phyloP scores from a whole-genome alignment of 2,113 vertebrate species.

The Hippocampus mohnikei region DNA sequence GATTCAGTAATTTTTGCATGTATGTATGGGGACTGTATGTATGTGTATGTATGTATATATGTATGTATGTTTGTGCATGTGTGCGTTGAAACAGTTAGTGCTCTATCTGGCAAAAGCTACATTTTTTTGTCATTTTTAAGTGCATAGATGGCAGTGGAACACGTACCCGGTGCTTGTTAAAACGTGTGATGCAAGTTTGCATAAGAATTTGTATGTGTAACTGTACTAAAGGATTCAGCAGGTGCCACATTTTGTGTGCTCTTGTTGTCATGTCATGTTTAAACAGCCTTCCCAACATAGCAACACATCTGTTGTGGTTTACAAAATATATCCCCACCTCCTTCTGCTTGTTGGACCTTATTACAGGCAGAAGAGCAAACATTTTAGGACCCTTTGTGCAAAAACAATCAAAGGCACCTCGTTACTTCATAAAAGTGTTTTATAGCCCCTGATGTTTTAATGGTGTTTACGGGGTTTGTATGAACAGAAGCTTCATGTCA shows the following conservation, averaged over 20 bases:
- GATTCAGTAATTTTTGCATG: too few relatives aligned
- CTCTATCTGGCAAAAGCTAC: neutral
- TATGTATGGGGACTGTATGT: too few relatives aligned
- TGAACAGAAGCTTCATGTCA: constrained; percentile 56
- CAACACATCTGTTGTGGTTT: neutral
- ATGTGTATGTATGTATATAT: too few relatives aligned
- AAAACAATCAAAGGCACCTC: constrained; percentile 64
- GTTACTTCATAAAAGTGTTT: constrained; percentile 77
- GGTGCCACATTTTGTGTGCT: neutral
- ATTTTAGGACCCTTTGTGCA: constrained; percentile 42
- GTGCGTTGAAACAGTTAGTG: neutral
- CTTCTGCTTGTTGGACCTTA: constrained; percentile 9
- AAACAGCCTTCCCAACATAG: neutral
- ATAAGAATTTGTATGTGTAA: neutral
- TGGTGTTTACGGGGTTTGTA: constrained; percentile 75
- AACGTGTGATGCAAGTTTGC: neutral
- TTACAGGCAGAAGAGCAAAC: constrained; percentile 17
- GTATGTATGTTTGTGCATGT: too few relatives aligned
- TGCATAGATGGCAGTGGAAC: neutral
- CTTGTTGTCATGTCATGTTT: neutral
- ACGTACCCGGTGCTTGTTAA: neutral
- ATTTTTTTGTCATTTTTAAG: neutral
- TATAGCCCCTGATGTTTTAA: constrained; percentile 73
- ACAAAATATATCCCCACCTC: neutral
- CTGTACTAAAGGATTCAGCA: neutral